Evolutionary conservation across 2,113 vertebrate species (phyloP).

Genomic region (Ariopsis seemanni): DNA sequence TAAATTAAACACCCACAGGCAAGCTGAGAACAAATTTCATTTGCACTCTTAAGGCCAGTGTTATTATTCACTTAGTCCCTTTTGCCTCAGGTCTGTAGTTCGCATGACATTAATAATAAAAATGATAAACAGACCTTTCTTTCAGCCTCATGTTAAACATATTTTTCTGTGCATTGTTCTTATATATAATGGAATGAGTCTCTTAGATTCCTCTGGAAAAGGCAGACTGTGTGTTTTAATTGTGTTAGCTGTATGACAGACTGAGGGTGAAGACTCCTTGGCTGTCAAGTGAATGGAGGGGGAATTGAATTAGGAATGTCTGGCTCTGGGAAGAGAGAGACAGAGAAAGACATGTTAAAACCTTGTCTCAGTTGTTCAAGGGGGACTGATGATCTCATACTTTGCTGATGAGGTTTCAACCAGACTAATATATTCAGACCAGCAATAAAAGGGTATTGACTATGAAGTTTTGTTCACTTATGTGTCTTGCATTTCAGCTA

Average conservation of each 20-base stretch:
- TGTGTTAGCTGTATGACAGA: slow-evolving; percentile 44
- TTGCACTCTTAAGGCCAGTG: background rate
- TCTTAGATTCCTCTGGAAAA: slow-evolving; percentile 32
- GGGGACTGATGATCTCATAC: slow-evolving; percentile 26
- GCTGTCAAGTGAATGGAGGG: slow-evolving; percentile 26
- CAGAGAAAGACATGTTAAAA: background rate
- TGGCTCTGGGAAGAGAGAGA: slow-evolving; percentile 10
- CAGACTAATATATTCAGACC: background rate
- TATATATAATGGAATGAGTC: slow-evolving; percentile 18
- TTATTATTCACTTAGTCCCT: background rate
- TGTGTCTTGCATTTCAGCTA: background rate
- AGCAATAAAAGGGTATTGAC: background rate
- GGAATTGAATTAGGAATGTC: slow-evolving; percentile 43
- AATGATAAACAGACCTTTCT: background rate
- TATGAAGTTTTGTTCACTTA: background rate
- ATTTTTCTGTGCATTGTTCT: slow-evolving; percentile 8
- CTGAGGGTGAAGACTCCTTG: slow-evolving; percentile 18
- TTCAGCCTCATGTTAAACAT: slow-evolving; percentile 11
- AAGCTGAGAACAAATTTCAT: background rate
- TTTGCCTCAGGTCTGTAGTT: background rate
- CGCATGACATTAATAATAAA: background rate
- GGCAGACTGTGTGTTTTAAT: slow-evolving; percentile 35
- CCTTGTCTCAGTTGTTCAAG: background rate
- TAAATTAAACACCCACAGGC: background rate
- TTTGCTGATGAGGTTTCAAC: background rate